Conservation (phyloP, 1,140 invertebrate genomes). For the Drosophila grimshawi region DNA sequence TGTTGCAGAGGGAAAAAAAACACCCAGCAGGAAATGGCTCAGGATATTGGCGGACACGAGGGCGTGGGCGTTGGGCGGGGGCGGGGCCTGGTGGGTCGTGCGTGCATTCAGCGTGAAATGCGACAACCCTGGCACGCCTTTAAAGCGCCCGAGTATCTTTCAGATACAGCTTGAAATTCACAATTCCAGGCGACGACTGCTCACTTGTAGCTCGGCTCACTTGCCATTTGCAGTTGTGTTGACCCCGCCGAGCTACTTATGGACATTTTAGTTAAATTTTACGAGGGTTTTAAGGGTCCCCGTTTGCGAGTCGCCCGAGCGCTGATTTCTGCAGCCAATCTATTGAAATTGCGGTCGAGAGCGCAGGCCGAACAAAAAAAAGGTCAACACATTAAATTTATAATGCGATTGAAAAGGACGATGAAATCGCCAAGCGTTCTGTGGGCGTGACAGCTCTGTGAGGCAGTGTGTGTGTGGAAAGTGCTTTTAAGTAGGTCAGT, state of each 20-base stretch:
- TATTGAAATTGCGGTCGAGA: constrained; percentile 76
- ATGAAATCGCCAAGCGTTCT: constrained; percentile 10
- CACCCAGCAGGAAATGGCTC: constrained; percentile 70
- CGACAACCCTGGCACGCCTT: constrained; percentile 46
- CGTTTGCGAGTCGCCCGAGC: constrained; percentile 50
- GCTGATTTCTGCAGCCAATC: constrained; percentile 66
- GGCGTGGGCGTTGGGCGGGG: background rate
- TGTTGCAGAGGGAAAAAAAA: background rate
- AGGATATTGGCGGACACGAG: constrained; percentile 67
- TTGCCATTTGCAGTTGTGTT: constrained; percentile 12
- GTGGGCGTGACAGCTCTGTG: constrained; percentile 22
- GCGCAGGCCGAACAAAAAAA: constrained; percentile 49
- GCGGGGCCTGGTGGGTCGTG: constrained; percentile 34
- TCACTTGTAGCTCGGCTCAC: constrained; percentile 58
- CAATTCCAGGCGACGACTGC: background rate
- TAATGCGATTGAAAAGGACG: constrained; percentile 69
- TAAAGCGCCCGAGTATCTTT: constrained; percentile 44
- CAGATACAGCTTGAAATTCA: constrained; percentile 41
- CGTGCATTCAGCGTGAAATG: constrained; percentile 66
- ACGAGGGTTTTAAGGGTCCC: constrained; percentile 43
- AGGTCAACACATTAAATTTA: constrained; percentile 81
- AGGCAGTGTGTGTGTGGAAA: constrained; percentile 24
- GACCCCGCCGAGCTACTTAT: constrained; percentile 61
- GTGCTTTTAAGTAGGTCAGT: constrained; percentile 76
- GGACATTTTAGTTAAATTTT: constrained; percentile 79